Conservation (phyloP, 2,888 invertebrate genomes). For the Nomada ferruginata region DNA sequence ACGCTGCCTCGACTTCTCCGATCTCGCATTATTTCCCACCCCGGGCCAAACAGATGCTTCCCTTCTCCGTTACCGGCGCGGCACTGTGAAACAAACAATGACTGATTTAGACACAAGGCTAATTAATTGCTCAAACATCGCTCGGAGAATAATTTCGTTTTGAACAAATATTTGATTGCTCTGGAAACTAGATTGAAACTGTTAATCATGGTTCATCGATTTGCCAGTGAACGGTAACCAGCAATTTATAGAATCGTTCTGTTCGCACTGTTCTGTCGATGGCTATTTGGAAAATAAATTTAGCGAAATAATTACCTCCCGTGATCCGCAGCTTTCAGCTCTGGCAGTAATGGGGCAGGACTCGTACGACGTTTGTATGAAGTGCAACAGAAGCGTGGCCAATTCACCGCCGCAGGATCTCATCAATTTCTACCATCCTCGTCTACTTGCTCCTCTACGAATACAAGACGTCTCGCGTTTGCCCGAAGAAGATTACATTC, state of each 20-base stretch:
- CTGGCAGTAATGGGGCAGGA: conserved; percentile 56
- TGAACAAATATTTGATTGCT: not conserved
- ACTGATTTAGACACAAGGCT: no score
- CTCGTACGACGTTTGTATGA: conserved; percentile 49
- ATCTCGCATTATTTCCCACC: not conserved
- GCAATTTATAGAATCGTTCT: not conserved
- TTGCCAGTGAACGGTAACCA: no score
- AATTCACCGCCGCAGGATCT: conserved; percentile 9
- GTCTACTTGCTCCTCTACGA: conserved; percentile 3
- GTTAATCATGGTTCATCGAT: no score
- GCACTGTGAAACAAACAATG: not conserved
- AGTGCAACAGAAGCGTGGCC: conserved; percentile 25
- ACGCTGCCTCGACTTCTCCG: not conserved
- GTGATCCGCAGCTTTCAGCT: not conserved
- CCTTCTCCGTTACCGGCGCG: not conserved
- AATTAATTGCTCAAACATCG: no score
- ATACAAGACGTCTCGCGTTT: conserved; percentile 60
- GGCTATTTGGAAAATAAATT: not conserved
- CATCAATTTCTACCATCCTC: not conserved
- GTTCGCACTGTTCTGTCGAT: not conserved
- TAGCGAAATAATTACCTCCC: not conserved
- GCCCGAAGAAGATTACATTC: conserved; percentile 67
- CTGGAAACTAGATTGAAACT: not conserved
- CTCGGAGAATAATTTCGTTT: no score
- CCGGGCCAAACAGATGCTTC: no score